phyloP scores from a whole-genome alignment of 2,888 invertebrate species.

The Strigamia crassipes region DNA sequence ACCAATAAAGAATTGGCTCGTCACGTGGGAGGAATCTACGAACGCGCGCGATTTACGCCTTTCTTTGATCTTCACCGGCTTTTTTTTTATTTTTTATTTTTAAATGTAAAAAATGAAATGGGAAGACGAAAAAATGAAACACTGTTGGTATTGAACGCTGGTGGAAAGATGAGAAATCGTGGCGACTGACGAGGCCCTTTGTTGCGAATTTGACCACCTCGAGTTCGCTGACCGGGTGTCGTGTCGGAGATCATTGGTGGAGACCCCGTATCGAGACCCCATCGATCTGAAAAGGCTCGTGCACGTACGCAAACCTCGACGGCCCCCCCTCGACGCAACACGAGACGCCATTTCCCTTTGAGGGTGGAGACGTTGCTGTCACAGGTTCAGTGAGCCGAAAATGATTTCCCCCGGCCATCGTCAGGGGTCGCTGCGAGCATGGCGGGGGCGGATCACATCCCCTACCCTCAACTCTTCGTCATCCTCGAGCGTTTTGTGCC shows the following conservation, averaged over 20 bases:
- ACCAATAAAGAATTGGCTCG: slow-evolving; percentile 38
- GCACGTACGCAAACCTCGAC: slow-evolving; percentile 17
- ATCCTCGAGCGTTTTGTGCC: slow-evolving; percentile 20
- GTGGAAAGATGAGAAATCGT: not conserved
- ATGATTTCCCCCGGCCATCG: slow-evolving; percentile 42
- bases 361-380: slow-evolving; percentile 40
- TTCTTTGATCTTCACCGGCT: slow-evolving; percentile 26
- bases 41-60: slow-evolving; percentile 23
- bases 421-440: slow-evolving; percentile 40
- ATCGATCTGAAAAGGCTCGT: not conserved
- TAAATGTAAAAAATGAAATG: not conserved
- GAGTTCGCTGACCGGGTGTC: slow-evolving; percentile 14
- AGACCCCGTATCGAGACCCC: not conserved
- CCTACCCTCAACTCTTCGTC: not conserved
- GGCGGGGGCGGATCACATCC: slow-evolving; percentile 34
- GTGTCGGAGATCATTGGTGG: not conserved
- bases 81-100: not conserved
- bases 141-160: not conserved
- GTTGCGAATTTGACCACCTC: not conserved
- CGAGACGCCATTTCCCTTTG: slow-evolving; percentile 37
- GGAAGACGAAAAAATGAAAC: not conserved
- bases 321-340: slow-evolving; percentile 3
- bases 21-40: slow-evolving; percentile 40
- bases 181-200: not conserved
- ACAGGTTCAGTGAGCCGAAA: slow-evolving; percentile 35